Conservation (phyloP, 2,113 vertebrate species). For the Lophius piscatorius region DNA sequence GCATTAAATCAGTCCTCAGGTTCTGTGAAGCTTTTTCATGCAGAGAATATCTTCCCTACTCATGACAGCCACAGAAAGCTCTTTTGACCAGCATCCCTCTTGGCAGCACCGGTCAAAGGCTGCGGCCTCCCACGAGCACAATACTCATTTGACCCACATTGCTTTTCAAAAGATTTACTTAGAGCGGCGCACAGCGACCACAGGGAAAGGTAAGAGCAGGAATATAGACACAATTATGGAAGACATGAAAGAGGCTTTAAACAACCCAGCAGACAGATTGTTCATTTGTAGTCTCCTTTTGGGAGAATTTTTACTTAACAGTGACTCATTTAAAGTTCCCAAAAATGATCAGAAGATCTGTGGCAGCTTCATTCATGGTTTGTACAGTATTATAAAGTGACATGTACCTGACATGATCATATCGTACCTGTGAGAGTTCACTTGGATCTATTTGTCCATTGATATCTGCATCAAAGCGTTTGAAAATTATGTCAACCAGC, state of each 20-base stretch:
- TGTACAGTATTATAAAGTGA: too few species aligned
- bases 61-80: conserved; percentile 31
- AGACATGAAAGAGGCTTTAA: conserved; percentile 21
- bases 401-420: too few species aligned
- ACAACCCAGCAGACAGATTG: conserved; percentile 21
- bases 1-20: conserved; percentile 49
- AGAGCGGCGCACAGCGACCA: conserved; percentile 9
- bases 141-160: conserved; percentile 42
- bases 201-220: conserved; percentile 16
- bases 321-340: neutral
- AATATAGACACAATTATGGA: conserved; percentile 27
- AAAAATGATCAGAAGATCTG: too few species aligned
- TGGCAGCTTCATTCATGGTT: too few species aligned
- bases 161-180: conserved; percentile 61
- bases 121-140: conserved; percentile 40
- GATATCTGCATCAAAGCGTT: conserved; percentile 88
- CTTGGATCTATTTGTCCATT: conserved; percentile 86
- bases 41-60: conserved; percentile 34
- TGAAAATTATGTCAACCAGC: conserved; percentile 92
- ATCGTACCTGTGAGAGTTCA: conserved; percentile 91
- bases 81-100: conserved; percentile 25
- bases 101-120: conserved; percentile 44
- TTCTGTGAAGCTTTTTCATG: conserved; percentile 38
- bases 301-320: conserved; percentile 10
- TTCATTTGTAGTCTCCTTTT: conserved; percentile 23